phyloP scores from a whole-genome alignment of 2,888 invertebrate species.

The Limnephilus lunatus region DNA sequence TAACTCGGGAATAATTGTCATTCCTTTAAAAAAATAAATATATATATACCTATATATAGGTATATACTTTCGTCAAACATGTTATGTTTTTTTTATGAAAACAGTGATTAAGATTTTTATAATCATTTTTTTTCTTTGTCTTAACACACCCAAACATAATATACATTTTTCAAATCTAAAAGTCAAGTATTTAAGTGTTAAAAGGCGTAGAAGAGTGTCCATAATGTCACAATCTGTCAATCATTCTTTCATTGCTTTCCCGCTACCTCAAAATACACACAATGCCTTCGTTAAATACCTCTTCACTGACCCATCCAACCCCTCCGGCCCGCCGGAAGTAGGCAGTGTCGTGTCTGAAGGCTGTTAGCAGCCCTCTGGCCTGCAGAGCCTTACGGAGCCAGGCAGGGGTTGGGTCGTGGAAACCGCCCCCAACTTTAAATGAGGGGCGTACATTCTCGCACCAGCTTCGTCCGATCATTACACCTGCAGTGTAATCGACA shows the following conservation, averaged over 20 bases:
- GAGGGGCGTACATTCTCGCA: background rate
- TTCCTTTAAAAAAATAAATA: too few relatives aligned
- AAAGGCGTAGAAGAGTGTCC: background rate
- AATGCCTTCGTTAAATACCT: background rate
- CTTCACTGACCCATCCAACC: background rate
- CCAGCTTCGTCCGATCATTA: background rate
- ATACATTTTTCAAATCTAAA: background rate
- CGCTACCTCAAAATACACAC: background rate
- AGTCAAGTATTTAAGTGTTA: background rate
- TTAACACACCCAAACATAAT: too few relatives aligned
- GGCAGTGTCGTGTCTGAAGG: conserved; percentile 2
- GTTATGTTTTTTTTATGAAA: too few relatives aligned
- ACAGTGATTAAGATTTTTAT: too few relatives aligned
- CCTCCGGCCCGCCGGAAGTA: background rate
- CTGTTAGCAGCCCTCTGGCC: background rate
- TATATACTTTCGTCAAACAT: too few relatives aligned
- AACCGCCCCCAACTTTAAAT: background rate
- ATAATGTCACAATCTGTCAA: background rate
- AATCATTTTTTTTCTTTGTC: too few relatives aligned
- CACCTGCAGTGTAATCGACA: background rate
- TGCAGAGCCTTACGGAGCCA: background rate
- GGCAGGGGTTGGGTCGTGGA: background rate
- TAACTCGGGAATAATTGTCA: too few relatives aligned
- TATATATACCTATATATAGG: too few relatives aligned
- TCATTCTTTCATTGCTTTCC: background rate